A percentile compares a stretch with the other conserved stretches of the same genome.
These are phyloP conservation scores for Tinea trinotella DNA, from an alignment of 2,888 invertebrate species.

Conservation along the genomic window DNA sequence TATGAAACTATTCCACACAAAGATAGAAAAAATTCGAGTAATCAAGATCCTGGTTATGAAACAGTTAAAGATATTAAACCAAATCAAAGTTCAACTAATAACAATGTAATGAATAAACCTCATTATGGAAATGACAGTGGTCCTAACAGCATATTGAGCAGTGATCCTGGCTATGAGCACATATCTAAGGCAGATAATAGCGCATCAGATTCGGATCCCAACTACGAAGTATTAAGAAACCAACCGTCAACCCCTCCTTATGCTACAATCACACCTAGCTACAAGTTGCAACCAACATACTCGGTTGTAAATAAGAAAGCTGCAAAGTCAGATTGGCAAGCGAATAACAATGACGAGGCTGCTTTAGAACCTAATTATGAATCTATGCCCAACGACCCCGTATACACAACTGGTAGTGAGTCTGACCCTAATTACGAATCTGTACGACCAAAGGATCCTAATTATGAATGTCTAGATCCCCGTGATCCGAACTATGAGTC, in stretches of 20 bases:
- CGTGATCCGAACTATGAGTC: constrained; percentile 80
- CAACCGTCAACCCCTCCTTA: constrained; percentile 66
- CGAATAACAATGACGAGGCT: constrained; percentile 63
- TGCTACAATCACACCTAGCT: constrained; percentile 58
- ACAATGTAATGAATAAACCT: constrained; percentile 45
- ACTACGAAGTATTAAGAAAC: constrained; percentile 82
- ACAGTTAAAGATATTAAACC: constrained; percentile 64
- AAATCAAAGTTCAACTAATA: constrained; percentile 33
- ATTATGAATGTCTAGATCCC: constrained; percentile 79
- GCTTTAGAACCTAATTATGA: constrained; percentile 83
- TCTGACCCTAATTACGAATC: constrained; percentile 82
- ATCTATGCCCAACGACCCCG: constrained; percentile 76
- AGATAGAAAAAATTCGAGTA: constrained; percentile 51
- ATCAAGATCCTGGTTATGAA: constrained; percentile 76
- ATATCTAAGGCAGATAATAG: constrained; percentile 62
- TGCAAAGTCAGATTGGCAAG: constrained; percentile 66
- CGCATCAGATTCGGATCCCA: constrained; percentile 79
- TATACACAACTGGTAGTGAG: constrained; percentile 80
- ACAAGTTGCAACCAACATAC: constrained; percentile 63
- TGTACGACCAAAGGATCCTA: constrained; percentile 76
- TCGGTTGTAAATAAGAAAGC: constrained; percentile 72
- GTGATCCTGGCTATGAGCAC: constrained; percentile 83
- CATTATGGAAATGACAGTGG: constrained; percentile 61
- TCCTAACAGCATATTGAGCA: constrained; percentile 73
- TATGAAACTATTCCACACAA: constrained; percentile 73